phyloP scores from a whole-genome alignment of 2,113 vertebrate species.

The Sceloporus tristichus region DNA sequence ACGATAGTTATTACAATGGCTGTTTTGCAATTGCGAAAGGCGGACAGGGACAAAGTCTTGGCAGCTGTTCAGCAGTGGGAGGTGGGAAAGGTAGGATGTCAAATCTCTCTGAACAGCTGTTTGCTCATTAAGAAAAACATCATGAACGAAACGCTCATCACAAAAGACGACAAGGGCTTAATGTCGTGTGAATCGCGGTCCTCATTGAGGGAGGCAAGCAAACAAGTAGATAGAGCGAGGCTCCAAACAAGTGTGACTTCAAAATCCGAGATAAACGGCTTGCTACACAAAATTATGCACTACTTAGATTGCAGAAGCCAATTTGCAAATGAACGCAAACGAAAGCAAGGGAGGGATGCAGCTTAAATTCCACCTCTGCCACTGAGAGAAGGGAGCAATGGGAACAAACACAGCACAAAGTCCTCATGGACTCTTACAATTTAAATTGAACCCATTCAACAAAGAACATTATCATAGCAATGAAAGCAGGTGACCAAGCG shows the following conservation, averaged over 20 bases:
- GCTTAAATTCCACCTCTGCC: no score
- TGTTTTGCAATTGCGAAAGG: constrained; percentile 60
- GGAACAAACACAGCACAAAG: no score
- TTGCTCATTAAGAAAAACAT: constrained; percentile 76
- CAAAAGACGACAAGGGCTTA: constrained; percentile 69
- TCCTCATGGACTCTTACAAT: not conserved
- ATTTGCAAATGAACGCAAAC: not conserved
- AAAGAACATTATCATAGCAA: not conserved
- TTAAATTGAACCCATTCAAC: not conserved
- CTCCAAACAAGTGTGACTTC: constrained; percentile 55
- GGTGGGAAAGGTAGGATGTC: constrained; percentile 71
- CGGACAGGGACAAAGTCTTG: constrained; percentile 68
- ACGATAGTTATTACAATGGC: constrained; percentile 59
- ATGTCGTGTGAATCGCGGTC: constrained; percentile 45
- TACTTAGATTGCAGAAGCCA: not conserved
- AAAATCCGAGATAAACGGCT: constrained; percentile 25
- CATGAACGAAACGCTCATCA: constrained; percentile 70
- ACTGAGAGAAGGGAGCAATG: not conserved
- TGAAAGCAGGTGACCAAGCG: not conserved
- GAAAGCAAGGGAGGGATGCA: no score
- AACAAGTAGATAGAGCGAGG: not conserved
- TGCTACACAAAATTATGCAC: not conserved
- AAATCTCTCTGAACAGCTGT: constrained; percentile 76
- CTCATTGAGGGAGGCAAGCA: constrained; percentile 49
- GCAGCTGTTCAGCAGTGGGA: constrained; percentile 61